These are phyloP conservation scores for Oenanthe melanoleuca DNA, from an alignment of 2,113 vertebrate species.

Conservation along the genomic window DNA sequence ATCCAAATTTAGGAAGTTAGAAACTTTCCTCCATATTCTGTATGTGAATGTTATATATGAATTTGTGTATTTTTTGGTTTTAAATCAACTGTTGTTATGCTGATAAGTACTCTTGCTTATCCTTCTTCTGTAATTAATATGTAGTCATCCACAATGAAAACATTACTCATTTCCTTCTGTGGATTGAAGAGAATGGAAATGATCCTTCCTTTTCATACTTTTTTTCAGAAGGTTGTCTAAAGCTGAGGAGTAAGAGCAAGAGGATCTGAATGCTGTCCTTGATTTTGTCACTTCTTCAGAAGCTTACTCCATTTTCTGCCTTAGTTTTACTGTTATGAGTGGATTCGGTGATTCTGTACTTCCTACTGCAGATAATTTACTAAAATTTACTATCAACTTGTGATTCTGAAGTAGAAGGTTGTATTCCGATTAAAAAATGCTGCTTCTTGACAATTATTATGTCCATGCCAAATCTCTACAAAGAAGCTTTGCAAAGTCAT, in stretches of 20 bases:
- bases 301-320: background rate
- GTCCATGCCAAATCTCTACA: background rate
- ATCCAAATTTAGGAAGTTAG: background rate
- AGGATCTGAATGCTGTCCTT: background rate
- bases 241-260: background rate
- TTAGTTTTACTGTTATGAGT: background rate
- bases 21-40: background rate
- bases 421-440: background rate
- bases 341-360: background rate
- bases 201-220: background rate
- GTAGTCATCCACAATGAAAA: background rate
- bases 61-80: background rate
- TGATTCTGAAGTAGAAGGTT: background rate
- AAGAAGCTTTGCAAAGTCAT: background rate
- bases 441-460: background rate
- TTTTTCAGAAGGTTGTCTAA: background rate
- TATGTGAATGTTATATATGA: background rate
- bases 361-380: background rate
- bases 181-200: background rate
- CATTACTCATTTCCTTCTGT: background rate
- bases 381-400: background rate
- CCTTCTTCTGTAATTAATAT: background rate
- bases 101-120: background rate
- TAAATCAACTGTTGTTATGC: background rate
- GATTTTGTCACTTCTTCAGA: background rate